phyloP scores from a whole-genome alignment of 2,888 invertebrate species.

The Erpobdella octoculata region DNA sequence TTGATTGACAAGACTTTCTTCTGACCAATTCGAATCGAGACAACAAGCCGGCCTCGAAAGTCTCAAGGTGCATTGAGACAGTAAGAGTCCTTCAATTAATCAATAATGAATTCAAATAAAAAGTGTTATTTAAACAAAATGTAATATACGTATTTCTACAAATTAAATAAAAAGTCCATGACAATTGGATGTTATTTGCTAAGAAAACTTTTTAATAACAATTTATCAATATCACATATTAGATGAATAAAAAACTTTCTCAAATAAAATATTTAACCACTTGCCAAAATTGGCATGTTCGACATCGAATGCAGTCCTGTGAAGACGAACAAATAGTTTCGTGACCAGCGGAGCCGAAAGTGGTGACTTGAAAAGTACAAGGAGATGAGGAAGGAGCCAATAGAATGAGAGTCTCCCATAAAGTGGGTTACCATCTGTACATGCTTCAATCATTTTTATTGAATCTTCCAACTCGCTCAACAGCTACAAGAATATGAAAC shows the following conservation, averaged over 20 bases:
- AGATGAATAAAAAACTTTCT: too few species aligned
- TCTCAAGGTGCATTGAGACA: slow-evolving; percentile 68
- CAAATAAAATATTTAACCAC: too few species aligned
- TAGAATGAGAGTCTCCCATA: slow-evolving; percentile 58
- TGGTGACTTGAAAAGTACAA: slow-evolving; percentile 66
- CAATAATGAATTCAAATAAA: neutral
- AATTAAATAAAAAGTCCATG: too few species aligned
- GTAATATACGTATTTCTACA: too few species aligned
- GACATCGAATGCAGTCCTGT: slow-evolving; percentile 57
- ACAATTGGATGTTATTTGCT: too few species aligned
- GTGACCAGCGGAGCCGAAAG: slow-evolving; percentile 66
- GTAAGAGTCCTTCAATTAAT: slow-evolving; percentile 36
- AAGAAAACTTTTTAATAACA: too few species aligned
- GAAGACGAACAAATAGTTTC: slow-evolving; percentile 60
- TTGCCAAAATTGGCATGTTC: too few species aligned
- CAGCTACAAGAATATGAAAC: neutral
- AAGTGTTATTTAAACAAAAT: too few species aligned
- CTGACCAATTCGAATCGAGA: slow-evolving; percentile 67
- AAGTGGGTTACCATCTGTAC: slow-evolving; percentile 54
- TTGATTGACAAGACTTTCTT: slow-evolving; percentile 61
- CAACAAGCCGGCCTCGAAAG: slow-evolving; percentile 73
- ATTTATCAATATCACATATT: too few species aligned
- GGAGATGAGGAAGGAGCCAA: slow-evolving; percentile 58
- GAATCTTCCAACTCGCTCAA: neutral
- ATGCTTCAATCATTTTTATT: slow-evolving; percentile 5